These are phyloP conservation scores for Lepisosteus osseus DNA, from an alignment of 2,113 vertebrate genomes.

Conservation along the genomic window DNA sequence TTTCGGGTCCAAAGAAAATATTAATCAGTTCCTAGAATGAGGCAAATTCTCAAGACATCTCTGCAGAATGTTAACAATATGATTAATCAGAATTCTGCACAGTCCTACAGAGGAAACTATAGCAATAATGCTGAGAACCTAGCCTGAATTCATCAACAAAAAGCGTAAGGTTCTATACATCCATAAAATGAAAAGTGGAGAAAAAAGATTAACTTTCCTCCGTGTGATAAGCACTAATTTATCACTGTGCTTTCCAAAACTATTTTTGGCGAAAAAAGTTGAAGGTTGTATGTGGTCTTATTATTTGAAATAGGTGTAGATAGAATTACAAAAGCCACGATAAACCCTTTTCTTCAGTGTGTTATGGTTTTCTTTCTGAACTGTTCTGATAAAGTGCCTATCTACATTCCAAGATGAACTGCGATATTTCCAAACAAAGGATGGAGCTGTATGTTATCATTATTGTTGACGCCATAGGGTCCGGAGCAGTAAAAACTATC, in stretches of 20 bases:
- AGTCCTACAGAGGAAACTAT: constrained; percentile 28
- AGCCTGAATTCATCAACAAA: constrained; percentile 28
- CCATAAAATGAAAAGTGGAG: constrained; percentile 30
- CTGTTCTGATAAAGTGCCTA: constrained; percentile 19
- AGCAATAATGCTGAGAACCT: not conserved
- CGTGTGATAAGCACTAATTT: constrained; percentile 34
- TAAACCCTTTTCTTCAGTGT: not conserved
- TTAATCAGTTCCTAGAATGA: constrained; percentile 26
- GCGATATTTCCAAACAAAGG: constrained; percentile 57
- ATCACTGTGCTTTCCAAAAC: constrained; percentile 10
- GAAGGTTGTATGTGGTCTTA: not conserved
- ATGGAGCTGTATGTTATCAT: constrained; percentile 48
- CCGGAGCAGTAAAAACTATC: constrained; percentile 71
- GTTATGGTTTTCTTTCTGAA: constrained; percentile 22
- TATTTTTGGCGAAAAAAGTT: too few relatives aligned
- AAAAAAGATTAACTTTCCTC: constrained; percentile 34
- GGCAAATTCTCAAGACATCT: constrained; percentile 27
- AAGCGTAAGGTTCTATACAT: constrained; percentile 20
- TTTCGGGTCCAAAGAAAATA: constrained; percentile 27
- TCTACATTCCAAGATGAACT: constrained; percentile 44
- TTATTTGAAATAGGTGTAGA: constrained; percentile 12
- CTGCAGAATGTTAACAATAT: constrained; percentile 33
- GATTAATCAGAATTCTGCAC: constrained; percentile 34
- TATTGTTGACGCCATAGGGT: constrained; percentile 67
- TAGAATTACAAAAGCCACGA: not conserved